A percentile compares a stretch with the other conserved stretches of the same genome.
These are phyloP conservation scores for Gadopsis marmoratus DNA, from an alignment of 2,797 vertebrate species.

Conservation along the genomic window DNA sequence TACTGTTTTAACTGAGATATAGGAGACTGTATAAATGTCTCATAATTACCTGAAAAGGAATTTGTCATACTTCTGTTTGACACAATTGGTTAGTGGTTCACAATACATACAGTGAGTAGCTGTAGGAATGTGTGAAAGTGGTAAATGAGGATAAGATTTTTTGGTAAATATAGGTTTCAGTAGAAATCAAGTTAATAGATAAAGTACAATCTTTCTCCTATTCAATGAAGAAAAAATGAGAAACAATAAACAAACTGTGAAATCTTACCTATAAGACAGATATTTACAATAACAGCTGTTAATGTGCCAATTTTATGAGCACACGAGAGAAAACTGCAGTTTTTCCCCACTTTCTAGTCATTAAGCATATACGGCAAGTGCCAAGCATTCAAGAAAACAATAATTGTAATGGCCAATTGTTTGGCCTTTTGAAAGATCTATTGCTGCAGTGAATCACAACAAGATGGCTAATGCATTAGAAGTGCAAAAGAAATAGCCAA, in stretches of 20 bases:
- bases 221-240: background rate
- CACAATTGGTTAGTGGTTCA: slow-evolving; percentile 24
- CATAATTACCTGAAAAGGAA: slow-evolving; percentile 44
- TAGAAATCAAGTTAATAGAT: background rate
- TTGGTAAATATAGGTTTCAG: background rate
- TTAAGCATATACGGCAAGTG: slow-evolving; percentile 5
- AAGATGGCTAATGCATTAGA: slow-evolving; percentile 75
- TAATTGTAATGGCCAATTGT: slow-evolving; percentile 74
- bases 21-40: slow-evolving; percentile 54
- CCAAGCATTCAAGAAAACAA: slow-evolving; percentile 65
- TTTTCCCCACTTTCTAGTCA: slow-evolving; percentile 12
- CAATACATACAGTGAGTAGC: slow-evolving; percentile 7
- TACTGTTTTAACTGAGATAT: slow-evolving; percentile 60
- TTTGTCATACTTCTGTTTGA: slow-evolving; percentile 55
- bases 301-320: slow-evolving; percentile 16
- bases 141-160: background rate
- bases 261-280: background rate
- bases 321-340: slow-evolving; percentile 4
- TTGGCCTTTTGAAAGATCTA: slow-evolving; percentile 72
- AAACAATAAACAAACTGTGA: background rate
- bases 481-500: slow-evolving; percentile 80
- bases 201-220: background rate
- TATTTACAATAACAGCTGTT: background rate
- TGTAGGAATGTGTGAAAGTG: background rate
- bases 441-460: slow-evolving; percentile 69